Evolutionary conservation across 1,140 invertebrate species (phyloP), one percentile per base, ranked within the genome.

Genomic region (Lethrus apterus): DNA sequence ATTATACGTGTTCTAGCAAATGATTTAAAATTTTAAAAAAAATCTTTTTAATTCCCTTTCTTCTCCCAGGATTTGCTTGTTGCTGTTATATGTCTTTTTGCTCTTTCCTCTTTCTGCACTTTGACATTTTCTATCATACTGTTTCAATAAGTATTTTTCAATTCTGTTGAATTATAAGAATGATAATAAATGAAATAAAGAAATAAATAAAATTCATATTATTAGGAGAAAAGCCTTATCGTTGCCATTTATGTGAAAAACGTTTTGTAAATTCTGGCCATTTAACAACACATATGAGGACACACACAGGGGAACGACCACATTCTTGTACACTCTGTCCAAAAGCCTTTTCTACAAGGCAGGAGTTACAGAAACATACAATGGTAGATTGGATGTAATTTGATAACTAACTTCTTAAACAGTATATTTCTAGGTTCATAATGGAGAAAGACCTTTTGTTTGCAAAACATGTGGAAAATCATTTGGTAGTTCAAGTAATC

Each of bases 381-480:
- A 53, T 53, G 51, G 54, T 55, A 46, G 40, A 14, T 23, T 20
- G 14, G n/a, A 32, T 7, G n/a, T 41, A 29, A 32, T 24, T 42
- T 42, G 11, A 8, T 0, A 23, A 42, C 5, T 23, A n/a, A 13
- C 24, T 29, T 43, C 4, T 33, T 2, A 1, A 21, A 4, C 9
- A 3, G 15, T 29, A 14, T 14, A 20, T 35, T 48, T 52, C 9
- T 26, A 48, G 46, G 60, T 59, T 0, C 66, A 67, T 20, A 68
- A 61, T 0, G 64, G 63, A 5, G 68, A 70, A 24, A 58, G 67
- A 10, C 68, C 69, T 3, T 70, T 64, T 21, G 53, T 51, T 0
- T 73, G 71, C 31, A 59, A 63, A 19, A 53, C 68, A 2, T 72
- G 70, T 34, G 67, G 80, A 40, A 85, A 83, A 59, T 75, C 74